Percentiles rank a stretch among this genome's conserved stretches.
Conservation (phyloP, 2,797 vertebrate genomes). For the Mormyrus proboscirostris region DNA sequence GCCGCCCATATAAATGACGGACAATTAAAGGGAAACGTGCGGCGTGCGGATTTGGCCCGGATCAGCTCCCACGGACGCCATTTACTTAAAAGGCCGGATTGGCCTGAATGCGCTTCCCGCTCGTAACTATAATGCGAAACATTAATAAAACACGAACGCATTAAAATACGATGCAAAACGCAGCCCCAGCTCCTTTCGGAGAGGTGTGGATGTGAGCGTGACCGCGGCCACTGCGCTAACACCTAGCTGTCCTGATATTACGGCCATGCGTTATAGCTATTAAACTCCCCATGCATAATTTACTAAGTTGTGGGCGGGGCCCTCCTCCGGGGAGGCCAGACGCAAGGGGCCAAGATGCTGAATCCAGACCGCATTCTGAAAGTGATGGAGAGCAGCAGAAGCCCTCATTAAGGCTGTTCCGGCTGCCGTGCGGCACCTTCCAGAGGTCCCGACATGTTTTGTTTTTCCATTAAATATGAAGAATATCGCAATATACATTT, state of each 20-base stretch:
- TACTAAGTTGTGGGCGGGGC: conserved; percentile 58
- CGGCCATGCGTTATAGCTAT: conserved; percentile 69
- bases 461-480: conserved; percentile 67
- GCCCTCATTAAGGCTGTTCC: conserved; percentile 63
- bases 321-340: conserved; percentile 57
- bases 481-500: conserved; percentile 50
- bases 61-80: neutral
- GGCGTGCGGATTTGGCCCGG: neutral
- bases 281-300: conserved; percentile 69
- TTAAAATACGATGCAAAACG: neutral
- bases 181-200: conserved; percentile 5
- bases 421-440: conserved; percentile 53
- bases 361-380: conserved; percentile 54
- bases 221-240: neutral
- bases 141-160: conserved; percentile 20
- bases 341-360: conserved; percentile 53
- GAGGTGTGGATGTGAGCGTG: neutral
- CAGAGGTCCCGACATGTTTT: conserved; percentile 37
- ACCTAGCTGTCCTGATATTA: conserved; percentile 55
- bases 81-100: conserved; percentile 6
- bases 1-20: neutral
- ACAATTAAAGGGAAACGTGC: neutral
- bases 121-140: conserved; percentile 15
- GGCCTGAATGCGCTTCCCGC: neutral
- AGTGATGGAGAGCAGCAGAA: conserved; percentile 59